Base-by-base conservation (phyloP, 2,888 invertebrate species). In the Cacoxenus indagator region DNA sequence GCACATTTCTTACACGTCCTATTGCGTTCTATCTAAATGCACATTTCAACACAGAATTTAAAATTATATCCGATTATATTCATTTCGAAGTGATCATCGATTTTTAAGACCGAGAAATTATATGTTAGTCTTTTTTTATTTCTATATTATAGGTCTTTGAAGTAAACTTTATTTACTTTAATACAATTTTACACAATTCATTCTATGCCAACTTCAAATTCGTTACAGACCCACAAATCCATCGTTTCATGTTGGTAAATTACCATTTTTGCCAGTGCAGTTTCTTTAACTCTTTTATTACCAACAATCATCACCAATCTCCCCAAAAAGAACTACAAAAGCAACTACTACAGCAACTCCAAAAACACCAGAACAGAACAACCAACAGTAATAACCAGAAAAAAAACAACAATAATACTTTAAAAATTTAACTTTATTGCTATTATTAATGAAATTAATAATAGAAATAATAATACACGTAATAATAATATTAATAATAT, bases 261-360 rank as follows among this genome's bases (percentile, higher is more conserved):
- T 86, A 83, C 82, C 86, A 77, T 86, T 84, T 78, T 81, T 87
- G 78, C 84, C 87, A 76, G 84, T 87, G 83, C 87, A 86, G 82
- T 86, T 86, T 81, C 80, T 85, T 77, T 87, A 80, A 83, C 72
- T 73, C 70, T 74, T 64, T 70, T 54, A 73, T 61, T 14, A 37
- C 68, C 57, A 70, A 68, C 26, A 68, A 54, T 73, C 46, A 46
- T 46, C 46, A 46, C 11, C 11, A 11, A 9, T 11, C 74, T 62
- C 54, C 19, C 68, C 61, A 68, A 69, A 9, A 67, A 54, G 64
- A 73, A 67, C 67, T 67, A 65, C 61, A 57, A 68, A 55, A 69
- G 70, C 64, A 66, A 70, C 55, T 67, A 73, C 73, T 67, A 67
- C 71, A 70, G 76, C 71, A 77, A 74, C 19, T 69, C 62, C 48